phyloP scores from a whole-genome alignment of 1,140 invertebrate genomes.

The Telenomus remus region DNA sequence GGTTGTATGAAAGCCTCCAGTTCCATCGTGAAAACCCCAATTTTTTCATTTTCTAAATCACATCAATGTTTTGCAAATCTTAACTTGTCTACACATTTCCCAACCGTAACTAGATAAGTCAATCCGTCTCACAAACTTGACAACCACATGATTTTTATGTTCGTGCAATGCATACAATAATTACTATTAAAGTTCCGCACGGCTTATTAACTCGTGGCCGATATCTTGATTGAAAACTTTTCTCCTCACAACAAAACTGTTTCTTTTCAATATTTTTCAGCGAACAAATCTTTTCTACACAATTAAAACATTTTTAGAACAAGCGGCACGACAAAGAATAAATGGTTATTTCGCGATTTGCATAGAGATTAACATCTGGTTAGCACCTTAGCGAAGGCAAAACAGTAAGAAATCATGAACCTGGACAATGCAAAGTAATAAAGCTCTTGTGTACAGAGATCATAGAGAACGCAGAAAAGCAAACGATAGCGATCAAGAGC shows the following conservation, averaged over 20 bases:
- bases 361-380: not conserved
- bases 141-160: too few relatives aligned
- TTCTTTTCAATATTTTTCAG: too few relatives aligned
- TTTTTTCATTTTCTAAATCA: not conserved
- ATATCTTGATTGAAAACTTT: too few relatives aligned
- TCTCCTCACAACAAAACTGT: too few relatives aligned
- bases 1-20: constrained; percentile 54
- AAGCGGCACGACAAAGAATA: too few relatives aligned
- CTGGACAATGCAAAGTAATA: not conserved
- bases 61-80: not conserved
- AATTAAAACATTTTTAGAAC: too few relatives aligned
- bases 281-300: too few relatives aligned
- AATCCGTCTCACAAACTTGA: not conserved
- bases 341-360: too few relatives aligned
- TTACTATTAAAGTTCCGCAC: too few relatives aligned
- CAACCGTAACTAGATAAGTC: not conserved
- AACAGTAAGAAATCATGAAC: not conserved
- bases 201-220: too few relatives aligned
- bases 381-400: not conserved
- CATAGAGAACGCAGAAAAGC: constrained; percentile 28
- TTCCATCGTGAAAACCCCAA: constrained; percentile 20
- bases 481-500: constrained; percentile 24
- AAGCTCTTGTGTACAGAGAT: constrained; percentile 10
- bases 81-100: not conserved
- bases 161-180: too few relatives aligned